Evolutionary conservation across 2,113 vertebrate species (phyloP), one percentile per base, ranked within the genome.

Genomic region (Corythornis madagascariensis): DNA sequence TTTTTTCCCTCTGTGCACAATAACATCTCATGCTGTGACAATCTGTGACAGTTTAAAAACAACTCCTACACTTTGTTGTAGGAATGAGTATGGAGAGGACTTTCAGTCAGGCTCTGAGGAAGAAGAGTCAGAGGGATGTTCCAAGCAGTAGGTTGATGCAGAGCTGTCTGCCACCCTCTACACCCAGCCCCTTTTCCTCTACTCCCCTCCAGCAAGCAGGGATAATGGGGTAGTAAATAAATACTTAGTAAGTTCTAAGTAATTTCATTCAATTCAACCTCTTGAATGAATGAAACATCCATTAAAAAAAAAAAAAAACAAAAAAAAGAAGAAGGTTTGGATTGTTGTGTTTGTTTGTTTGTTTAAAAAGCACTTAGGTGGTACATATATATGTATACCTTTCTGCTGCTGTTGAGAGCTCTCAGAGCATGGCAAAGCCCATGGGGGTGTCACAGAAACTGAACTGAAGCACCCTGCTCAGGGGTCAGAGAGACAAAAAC

Each of bases 391-490:
- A 52, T 59, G 43, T 66, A 35, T n/a, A 76, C 10, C 38, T 48
- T 85, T 76, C 42, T 79, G 43, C 47, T 55, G 35, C 42, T 9
- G 28, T 1, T 4, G 4, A 82, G 57, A 35, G n/a, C 31, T 17
- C 11, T 35, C 3, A 2, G 19, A 38, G 38, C 14, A 35, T 2
- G 12, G 19, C 0, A 2, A 28, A 28, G 45, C 8, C 6, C 13
- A 16, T 24, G 12, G 13, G 16, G 35, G 7, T 6, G 25, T 33
- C 52, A 57, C 57, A 40, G 72, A 76, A 76, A 60, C 55, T 50
- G 38, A 75, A 48, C 40, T 26, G 25, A 50, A 70, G 42, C 22
- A 47, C 22, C 31, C 61, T 87, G 53, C 25, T 63, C 82, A 21
- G n/a, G 47, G 28, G 31, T 10, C 81, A 92, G 63, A 80, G 64